These are phyloP conservation scores for Pilophorus perplexus DNA, from an alignment of 2,888 invertebrate genomes.

Conservation along the genomic window DNA sequence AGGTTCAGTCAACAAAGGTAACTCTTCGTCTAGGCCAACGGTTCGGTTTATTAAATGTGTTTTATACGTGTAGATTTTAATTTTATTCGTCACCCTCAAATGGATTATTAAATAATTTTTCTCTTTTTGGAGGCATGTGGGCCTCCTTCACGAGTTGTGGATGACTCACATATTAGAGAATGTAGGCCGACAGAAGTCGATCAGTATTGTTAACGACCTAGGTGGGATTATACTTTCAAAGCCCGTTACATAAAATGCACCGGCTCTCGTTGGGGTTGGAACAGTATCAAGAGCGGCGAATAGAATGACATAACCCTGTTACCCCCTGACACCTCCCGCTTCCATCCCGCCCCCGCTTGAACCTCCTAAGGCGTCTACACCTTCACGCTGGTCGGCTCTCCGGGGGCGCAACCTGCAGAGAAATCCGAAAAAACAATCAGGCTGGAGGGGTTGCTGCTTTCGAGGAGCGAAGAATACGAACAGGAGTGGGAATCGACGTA, in stretches of 20 bases:
- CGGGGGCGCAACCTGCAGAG: constrained; percentile 2
- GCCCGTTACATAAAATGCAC: constrained; percentile 27
- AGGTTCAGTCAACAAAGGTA: no score
- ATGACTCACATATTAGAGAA: no score
- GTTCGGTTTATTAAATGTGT: no score
- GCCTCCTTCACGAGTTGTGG: no score
- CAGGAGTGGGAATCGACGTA: constrained; percentile 21
- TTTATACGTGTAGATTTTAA: no score
- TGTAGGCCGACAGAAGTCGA: constrained; percentile 9
- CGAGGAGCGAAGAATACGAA: constrained; percentile 5
- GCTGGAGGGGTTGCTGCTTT: constrained; percentile 13
- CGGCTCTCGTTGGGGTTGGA: background rate
- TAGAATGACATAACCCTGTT: background rate
- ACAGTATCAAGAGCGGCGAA: background rate
- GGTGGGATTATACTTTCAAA: constrained; percentile 24
- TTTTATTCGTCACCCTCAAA: no score
- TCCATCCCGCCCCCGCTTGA: background rate
- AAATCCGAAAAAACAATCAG: background rate
- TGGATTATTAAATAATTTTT: no score
- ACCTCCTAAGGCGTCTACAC: background rate
- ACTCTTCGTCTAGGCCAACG: no score
- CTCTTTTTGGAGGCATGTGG: no score
- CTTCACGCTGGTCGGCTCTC: constrained; percentile 8
- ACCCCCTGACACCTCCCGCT: background rate
- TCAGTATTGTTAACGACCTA: constrained; percentile 23